Base-by-base conservation (phyloP, 2,113 vertebrate genomes). In the Misgurnus mizolepis region DNA sequence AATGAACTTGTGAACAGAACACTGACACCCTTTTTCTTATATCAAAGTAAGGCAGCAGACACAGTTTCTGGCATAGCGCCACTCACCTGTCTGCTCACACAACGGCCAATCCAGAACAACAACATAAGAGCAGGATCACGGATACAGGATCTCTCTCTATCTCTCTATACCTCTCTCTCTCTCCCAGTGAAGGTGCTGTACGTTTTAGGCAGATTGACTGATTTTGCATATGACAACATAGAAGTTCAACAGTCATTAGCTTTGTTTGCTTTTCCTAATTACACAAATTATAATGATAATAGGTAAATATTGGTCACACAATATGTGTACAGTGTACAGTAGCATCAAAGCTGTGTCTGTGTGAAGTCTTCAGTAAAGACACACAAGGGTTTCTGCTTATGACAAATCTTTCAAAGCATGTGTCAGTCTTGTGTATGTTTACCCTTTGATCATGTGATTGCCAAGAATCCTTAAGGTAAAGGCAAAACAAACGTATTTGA, bases 61-160 rank as follows among this genome's bases (percentile, higher is more conserved):
- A 15, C 69, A 78, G 73, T 34, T 50, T 79, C 86, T 92, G 92
- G 91, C 88, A 88, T 43, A 15, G 4, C 82, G 88, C 90, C 92
- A 89, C 76, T 72, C 55, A 74, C 84, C 82, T 88, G 90, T 92
- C 90, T 91, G 89, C 79, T 87, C 89, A 90, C 88, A 92, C 92
- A 93, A 92, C 89, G 89, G 88, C 81, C 73, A 87, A 91, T 91
- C 88, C 80, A 74, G 90, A 92, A 91, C 90, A 93, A 93, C 91
- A 93, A 93, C 91, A 91, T 88, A 90, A 87, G 85, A 84, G 79
- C 81, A 89, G 88, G 88, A 93, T 92, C 91, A 93, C 91, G 91
- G 90, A 93, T 89, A 93, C 88, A 90, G 88, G 87, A 92, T 92
- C 91, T 87, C 88, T 68, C 10, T 6, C 18, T 62, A 7, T 27